Percentiles rank a stretch among this genome's conserved stretches.
These are phyloP conservation scores for Cremastobaeus sp. DNA, from an alignment of 2,888 invertebrate genomes.

Conservation along the genomic window DNA sequence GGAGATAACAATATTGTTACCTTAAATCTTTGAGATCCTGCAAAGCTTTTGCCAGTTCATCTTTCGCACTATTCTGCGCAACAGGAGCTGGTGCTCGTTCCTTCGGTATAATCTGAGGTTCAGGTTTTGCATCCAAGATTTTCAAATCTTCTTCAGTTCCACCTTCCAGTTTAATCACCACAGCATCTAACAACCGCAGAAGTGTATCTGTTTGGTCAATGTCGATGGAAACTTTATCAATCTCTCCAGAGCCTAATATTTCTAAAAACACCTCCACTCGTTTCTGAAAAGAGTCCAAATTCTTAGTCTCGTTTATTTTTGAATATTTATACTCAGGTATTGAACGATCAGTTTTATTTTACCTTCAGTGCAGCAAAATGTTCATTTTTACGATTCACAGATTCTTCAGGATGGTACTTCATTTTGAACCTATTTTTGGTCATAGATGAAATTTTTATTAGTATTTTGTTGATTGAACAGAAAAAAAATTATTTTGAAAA, in stretches of 20 bases:
- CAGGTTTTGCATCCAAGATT: constrained; percentile 84
- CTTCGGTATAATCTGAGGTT: constrained; percentile 62
- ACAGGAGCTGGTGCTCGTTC: constrained; percentile 63
- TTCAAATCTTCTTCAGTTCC: constrained; percentile 93
- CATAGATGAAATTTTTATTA: not conserved
- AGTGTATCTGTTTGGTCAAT: constrained; percentile 90
- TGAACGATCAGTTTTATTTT: constrained; percentile 58
- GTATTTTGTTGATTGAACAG: not conserved
- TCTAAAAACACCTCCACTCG: constrained; percentile 94
- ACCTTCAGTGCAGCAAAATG: constrained; percentile 90
- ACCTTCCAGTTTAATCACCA: constrained; percentile 97
- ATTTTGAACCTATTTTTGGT: constrained; percentile 91
- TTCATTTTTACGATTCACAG: constrained; percentile 92
- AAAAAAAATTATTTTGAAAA: not conserved
- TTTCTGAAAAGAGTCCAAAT: constrained; percentile 83
- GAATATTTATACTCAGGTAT: not conserved
- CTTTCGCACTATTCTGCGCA: constrained; percentile 69
- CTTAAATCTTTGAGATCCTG: constrained; percentile 69
- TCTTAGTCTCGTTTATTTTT: too few relatives aligned
- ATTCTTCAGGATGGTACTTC: constrained; percentile 99
- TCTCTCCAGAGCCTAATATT: constrained; percentile 85
- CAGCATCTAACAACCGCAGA: constrained; percentile 94
- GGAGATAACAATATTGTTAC: constrained; percentile 45
- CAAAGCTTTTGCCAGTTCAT: constrained; percentile 60
- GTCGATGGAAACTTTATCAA: constrained; percentile 90